Evolutionary conservation across 2,888 invertebrate species (phyloP).

Genomic region (Agrochola circellaris): DNA sequence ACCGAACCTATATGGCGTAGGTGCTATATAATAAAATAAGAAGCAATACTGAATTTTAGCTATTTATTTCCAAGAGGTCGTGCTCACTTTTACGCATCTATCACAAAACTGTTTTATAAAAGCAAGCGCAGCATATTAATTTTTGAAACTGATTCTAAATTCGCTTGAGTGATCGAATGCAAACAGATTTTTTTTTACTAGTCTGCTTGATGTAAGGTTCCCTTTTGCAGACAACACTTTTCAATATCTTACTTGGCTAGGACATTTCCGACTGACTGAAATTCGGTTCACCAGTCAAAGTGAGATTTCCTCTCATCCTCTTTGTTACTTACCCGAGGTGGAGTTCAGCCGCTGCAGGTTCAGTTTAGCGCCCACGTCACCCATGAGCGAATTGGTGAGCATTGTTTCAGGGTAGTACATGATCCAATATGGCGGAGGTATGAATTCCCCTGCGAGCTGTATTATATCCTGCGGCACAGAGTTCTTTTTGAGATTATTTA

Average conservation of each 20-base stretch:
- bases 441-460: background rate
- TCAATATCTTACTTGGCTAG: background rate
- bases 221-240: no score
- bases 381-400: slow-evolving; percentile 47
- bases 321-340: slow-evolving; percentile 24
- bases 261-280: background rate
- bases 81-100: background rate
- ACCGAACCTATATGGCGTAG: background rate
- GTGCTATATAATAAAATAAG: background rate
- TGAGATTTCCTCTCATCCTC: background rate
- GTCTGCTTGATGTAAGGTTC: background rate
- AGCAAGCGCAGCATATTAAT: background rate
- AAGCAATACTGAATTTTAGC: no score
- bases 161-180: background rate
- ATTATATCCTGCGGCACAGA: slow-evolving; percentile 40
- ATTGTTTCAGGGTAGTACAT: slow-evolving; percentile 47
- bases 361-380: slow-evolving; percentile 48
- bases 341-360: slow-evolving; percentile 8
- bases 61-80: background rate
- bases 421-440: slow-evolving; percentile 25
- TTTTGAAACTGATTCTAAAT: background rate
- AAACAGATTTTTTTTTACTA: background rate
- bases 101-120: background rate
- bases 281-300: background rate
- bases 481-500: background rate